These are phyloP conservation scores for Meles meles DNA, from an alignment of 2,113 vertebrate genomes.

Conservation along the genomic window DNA sequence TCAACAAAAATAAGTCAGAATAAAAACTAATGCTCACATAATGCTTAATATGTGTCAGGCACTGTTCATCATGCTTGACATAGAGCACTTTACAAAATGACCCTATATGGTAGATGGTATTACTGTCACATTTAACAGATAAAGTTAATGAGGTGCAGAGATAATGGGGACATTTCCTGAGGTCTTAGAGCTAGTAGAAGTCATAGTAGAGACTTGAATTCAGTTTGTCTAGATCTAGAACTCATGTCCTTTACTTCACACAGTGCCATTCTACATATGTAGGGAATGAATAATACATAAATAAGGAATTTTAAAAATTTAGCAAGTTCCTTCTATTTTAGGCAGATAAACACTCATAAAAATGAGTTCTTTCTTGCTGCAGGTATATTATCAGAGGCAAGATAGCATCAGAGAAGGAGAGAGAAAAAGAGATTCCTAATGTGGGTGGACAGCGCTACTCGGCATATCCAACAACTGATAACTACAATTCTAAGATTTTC, in stretches of 20 bases:
- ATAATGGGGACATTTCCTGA: neutral
- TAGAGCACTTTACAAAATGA: neutral
- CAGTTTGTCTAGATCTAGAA: neutral
- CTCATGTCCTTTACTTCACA: neutral
- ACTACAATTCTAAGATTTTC: neutral
- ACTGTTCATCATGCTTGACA: neutral
- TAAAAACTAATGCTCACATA: neutral
- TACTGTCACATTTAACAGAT: neutral
- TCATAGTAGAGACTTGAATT: neutral
- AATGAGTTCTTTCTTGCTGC: neutral
- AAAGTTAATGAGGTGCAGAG: neutral
- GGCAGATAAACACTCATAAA: neutral
- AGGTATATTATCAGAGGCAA: neutral
- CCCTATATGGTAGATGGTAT: neutral
- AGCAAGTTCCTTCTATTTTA: neutral
- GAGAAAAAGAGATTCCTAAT: neutral
- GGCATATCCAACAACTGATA: neutral
- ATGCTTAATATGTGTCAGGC: neutral
- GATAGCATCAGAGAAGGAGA: neutral
- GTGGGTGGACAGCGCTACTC: neutral
- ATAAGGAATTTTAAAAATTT: neutral
- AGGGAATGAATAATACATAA: neutral
- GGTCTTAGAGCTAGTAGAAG: neutral
- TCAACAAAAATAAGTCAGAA: neutral
- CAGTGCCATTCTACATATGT: neutral